Evolutionary conservation across 2,888 invertebrate species (phyloP).

Genomic region (Colletes collaris): DNA sequence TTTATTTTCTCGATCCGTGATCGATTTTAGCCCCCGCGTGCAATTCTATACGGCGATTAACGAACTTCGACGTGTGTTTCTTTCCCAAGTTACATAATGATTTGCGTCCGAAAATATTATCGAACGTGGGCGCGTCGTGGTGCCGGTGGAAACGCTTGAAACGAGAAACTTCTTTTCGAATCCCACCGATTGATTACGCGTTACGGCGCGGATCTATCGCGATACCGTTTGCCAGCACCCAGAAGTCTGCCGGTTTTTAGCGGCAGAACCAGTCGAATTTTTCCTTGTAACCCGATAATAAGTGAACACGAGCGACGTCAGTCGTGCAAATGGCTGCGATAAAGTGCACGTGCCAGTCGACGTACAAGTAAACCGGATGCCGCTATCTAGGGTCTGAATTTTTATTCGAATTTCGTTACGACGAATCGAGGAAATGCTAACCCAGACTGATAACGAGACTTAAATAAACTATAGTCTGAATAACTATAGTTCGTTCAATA

Average conservation of each 20-base stretch:
- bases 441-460: no score
- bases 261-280: neutral
- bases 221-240: no score
- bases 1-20: no score
- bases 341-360: neutral
- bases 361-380: neutral
- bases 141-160: neutral
- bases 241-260: no score
- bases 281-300: neutral
- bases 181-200: neutral
- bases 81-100: constrained; percentile 39
- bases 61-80: constrained; percentile 10
- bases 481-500: no score
- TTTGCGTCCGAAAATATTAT: constrained; percentile 34
- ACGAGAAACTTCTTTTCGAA: neutral
- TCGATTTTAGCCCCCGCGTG: neutral
- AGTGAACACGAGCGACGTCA: constrained; percentile 23
- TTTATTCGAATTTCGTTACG: neutral
- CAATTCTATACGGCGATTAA: constrained; percentile 8
- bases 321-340: constrained; percentile 6
- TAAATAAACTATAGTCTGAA: no score
- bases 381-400: neutral
- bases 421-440: neutral
- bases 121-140: constrained; percentile 31
- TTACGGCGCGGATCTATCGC: neutral